Percentiles rank a stretch among this genome's conserved stretches.
Evolutionary conservation across 1,140 invertebrate genomes (phyloP).

Genomic region (Tetramorium simillimum): DNA sequence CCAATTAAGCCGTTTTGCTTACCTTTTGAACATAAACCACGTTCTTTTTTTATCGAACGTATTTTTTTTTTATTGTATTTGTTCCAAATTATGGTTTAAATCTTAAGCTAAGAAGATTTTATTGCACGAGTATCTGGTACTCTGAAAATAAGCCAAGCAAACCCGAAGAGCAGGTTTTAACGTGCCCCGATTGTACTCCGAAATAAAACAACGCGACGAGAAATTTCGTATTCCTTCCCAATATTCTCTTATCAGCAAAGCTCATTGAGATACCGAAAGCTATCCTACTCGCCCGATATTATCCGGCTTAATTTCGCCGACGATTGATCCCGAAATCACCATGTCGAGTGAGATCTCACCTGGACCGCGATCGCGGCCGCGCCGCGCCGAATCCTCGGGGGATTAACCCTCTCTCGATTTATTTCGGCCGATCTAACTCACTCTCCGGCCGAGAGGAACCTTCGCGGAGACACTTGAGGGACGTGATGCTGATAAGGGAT

Average conservation of each 20-base stretch:
- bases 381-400: not conserved
- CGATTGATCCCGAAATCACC: constrained; percentile 48
- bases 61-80: not conserved
- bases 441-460: constrained; percentile 39
- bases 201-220: not conserved
- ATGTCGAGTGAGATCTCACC: not conserved
- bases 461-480: constrained; percentile 51
- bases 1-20: not conserved
- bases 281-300: not conserved
- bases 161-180: not conserved
- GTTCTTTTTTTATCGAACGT: not conserved
- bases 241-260: not conserved
- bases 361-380: not conserved
- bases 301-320: constrained; percentile 37
- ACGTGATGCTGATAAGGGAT: constrained; percentile 64
- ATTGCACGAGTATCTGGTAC: not conserved
- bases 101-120: not conserved
- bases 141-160: not conserved
- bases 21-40: not conserved
- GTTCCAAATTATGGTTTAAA: not conserved
- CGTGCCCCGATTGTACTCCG: not conserved
- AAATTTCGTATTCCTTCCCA: not conserved
- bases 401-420: constrained; percentile 64
- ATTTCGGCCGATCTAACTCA: constrained; percentile 50
- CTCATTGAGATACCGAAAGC: constrained; percentile 18